Evolutionary conservation across 2,888 invertebrate species (phyloP), one percentile per base, ranked within the genome.

Genomic region (Oxycera nigricornis): DNA sequence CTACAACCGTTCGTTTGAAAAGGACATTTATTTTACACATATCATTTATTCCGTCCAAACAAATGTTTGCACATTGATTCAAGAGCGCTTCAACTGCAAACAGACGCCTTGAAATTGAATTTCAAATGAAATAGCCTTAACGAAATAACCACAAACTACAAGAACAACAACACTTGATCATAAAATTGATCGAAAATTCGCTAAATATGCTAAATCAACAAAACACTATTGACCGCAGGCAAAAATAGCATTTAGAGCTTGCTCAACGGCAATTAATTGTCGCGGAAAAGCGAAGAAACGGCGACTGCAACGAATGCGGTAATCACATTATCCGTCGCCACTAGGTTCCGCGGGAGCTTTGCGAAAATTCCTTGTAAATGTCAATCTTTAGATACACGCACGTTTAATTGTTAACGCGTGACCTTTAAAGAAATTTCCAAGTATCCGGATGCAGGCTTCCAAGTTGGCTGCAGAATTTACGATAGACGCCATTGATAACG

Each of bases 361-460:
- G 24, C 14, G 55, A 41, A 52, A 70, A 70, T 55, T 70, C 70
- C 30, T 70, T 70, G 70, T 22, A 70, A 70, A 70, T 70, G 70
- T 70, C 70, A 70, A 20, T 55, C 22, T 2, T 2, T 20, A 20
- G 52, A 55, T 24, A 22, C 17, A 55, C 22, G 24, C 11, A 55
- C 24, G 52, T 55, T 22, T 24, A 20, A 7, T 22, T 20, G 20
- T 9, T 24, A 9, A 2, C 4, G 22, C 9, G 2, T 24, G 24
- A 24, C 22, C 52, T 55, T 24, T 55, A 24, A 3, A 55, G 2
- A 55, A 17, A 24, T 55, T 55, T 22, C 7, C 52, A 55, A 55
- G 52, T 55, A 22, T 59, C 28, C 26, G 14, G 26, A 59, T 30
- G 30, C 46, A 46, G n/a, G 3, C 17, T 46, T n/a, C 6, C n/a